phyloP scores from a whole-genome alignment of 2,113 vertebrate species.

The Martes martes region DNA sequence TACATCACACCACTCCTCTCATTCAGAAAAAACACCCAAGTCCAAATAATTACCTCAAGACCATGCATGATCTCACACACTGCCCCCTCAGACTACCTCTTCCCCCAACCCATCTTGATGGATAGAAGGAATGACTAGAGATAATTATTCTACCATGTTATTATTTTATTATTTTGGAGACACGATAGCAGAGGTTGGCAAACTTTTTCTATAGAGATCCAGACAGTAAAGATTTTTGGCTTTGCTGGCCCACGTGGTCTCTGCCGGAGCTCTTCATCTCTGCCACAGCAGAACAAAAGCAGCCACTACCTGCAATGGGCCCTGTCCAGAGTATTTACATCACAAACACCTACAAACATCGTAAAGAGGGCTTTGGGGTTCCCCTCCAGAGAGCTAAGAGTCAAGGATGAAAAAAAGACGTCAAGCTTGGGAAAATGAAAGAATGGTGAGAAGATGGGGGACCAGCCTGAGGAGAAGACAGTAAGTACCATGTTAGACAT shows the following conservation, averaged over 20 bases:
- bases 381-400: background rate
- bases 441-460: background rate
- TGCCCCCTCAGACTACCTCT: background rate
- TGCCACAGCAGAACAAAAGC: background rate
- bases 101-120: background rate
- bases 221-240: background rate
- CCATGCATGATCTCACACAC: background rate
- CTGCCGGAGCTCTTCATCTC: background rate
- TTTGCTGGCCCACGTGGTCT: background rate
- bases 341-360: background rate
- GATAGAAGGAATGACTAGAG: background rate
- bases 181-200: background rate
- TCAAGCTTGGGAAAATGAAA: background rate
- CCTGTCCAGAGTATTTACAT: fast-evolving
- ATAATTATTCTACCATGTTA: background rate
- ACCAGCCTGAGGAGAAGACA: background rate
- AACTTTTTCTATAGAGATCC: background rate
- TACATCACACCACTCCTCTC: background rate
- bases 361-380: background rate
- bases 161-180: background rate
- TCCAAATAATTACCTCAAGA: background rate
- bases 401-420: background rate
- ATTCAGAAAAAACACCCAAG: background rate
- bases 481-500: background rate
- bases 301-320: background rate